phyloP scores from a whole-genome alignment of 1,140 invertebrate species.

The Drosophila takahashii region DNA sequence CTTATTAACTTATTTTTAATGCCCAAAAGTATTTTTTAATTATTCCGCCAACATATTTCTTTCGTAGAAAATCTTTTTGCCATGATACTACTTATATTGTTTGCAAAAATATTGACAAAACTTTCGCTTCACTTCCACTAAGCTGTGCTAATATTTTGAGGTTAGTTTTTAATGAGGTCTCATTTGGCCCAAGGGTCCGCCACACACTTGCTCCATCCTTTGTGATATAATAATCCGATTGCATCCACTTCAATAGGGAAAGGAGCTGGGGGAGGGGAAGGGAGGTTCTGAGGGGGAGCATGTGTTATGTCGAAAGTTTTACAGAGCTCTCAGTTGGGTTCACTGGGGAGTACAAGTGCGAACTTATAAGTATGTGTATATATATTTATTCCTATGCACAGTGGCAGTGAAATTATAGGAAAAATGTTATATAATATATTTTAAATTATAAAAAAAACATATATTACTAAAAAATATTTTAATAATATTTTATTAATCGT shows the following conservation, averaged over 20 bases:
- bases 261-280: neutral
- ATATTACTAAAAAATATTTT: too few relatives aligned
- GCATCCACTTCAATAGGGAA: neutral
- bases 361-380: neutral
- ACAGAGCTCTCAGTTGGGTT: slow-evolving; percentile 2
- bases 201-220: slow-evolving; percentile 1
- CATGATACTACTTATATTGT: too few relatives aligned
- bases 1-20: too few relatives aligned
- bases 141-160: neutral
- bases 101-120: neutral
- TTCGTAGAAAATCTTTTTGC: neutral
- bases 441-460: too few relatives aligned
- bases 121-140: neutral
- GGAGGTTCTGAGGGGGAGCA: neutral
- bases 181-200: neutral
- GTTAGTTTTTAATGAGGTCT: slow-evolving; percentile 10
- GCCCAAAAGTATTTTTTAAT: too few relatives aligned
- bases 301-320: slow-evolving; percentile 19
- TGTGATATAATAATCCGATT: slow-evolving; percentile 10
- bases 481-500: too few relatives aligned
- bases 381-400: neutral
- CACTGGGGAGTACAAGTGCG: slow-evolving; percentile 9
- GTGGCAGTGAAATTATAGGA: neutral
- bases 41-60: neutral
- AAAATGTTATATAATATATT: neutral